Percentiles rank a stretch among this genome's conserved stretches.
Conservation (phyloP, 2,797 vertebrate species). For the Tolypeutes matacus region DNA sequence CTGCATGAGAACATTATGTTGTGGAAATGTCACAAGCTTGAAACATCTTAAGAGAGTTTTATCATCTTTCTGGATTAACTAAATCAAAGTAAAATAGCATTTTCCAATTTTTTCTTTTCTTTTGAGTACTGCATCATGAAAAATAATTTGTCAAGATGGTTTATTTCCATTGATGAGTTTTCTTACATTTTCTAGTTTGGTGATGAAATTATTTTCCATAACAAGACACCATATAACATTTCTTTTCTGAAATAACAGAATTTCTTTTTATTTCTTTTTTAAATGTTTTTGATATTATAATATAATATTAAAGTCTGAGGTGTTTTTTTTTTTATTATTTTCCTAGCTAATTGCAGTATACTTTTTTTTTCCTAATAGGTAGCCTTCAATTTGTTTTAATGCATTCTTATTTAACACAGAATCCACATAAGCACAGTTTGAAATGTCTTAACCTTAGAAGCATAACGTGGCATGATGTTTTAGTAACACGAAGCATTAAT, state of each 20-base stretch:
- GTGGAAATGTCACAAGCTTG: background rate
- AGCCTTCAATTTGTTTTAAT: slow-evolving; percentile 68
- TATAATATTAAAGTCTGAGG: slow-evolving; percentile 73
- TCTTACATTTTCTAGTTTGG: slow-evolving; percentile 75
- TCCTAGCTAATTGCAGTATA: slow-evolving; percentile 71
- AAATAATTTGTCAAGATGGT: slow-evolving; percentile 84
- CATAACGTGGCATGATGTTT: slow-evolving; percentile 81
- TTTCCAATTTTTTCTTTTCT: slow-evolving; percentile 75
- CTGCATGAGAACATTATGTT: slow-evolving; percentile 59
- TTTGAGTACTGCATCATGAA: slow-evolving; percentile 67
- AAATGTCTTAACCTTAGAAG: slow-evolving; percentile 80
- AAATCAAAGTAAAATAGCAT: slow-evolving; percentile 66
- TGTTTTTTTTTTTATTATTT: slow-evolving; percentile 73
- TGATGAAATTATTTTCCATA: slow-evolving; percentile 83
- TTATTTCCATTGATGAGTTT: slow-evolving; percentile 73
- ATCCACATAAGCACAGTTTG: slow-evolving; percentile 66
- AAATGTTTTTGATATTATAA: background rate
- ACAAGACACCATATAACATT: slow-evolving; percentile 76
- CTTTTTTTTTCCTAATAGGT: slow-evolving; percentile 68
- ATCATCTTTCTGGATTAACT: slow-evolving; percentile 74
- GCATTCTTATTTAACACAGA: slow-evolving; percentile 72
- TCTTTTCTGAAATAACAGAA: slow-evolving; percentile 61
- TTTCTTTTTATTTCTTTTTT: slow-evolving; percentile 33
- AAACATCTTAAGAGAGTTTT: slow-evolving; percentile 77
- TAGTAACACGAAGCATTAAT: slow-evolving; percentile 86